Evolutionary conservation across 2,888 invertebrate genomes (phyloP).

Genomic region (Marronus borbonicus): DNA sequence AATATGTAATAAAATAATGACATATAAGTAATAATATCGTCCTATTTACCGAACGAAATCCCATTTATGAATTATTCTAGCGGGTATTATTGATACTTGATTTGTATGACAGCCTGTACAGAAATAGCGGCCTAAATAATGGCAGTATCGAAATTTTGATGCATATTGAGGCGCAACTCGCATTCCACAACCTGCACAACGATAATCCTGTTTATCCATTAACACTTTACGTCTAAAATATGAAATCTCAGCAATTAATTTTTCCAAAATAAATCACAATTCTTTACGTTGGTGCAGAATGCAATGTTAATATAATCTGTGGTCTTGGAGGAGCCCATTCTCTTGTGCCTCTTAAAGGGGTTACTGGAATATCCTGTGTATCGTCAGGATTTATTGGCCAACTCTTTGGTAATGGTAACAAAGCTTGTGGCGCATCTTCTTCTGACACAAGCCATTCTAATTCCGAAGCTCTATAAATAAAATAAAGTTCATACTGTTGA

Average conservation of each 20-base stretch:
- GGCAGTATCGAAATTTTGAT: conserved; percentile 84
- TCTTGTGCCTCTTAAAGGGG: conserved; percentile 79
- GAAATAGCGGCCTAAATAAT: conserved; percentile 88
- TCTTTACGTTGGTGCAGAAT: conserved; percentile 79
- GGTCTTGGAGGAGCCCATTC: conserved; percentile 90
- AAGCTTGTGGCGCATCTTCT: conserved; percentile 82
- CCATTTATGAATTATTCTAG: conserved; percentile 78
- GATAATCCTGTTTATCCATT: conserved; percentile 82
- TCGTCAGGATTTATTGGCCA: conserved; percentile 81
- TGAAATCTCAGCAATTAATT: not conserved
- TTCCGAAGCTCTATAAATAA: conserved; percentile 77
- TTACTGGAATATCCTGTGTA: conserved; percentile 69
- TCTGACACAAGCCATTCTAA: conserved; percentile 87
- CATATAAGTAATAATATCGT: conserved; percentile 18
- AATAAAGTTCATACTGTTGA: not conserved
- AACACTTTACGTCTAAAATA: conserved; percentile 74
- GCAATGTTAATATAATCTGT: conserved; percentile 87
- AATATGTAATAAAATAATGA: not conserved
- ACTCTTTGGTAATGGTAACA: conserved; percentile 83
- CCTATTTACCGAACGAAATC: conserved; percentile 74
- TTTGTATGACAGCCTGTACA: conserved; percentile 90
- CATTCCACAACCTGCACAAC: conserved; percentile 90
- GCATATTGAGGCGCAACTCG: conserved; percentile 82
- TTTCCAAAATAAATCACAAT: not conserved
- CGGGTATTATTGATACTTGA: conserved; percentile 81